Conservation (phyloP, 1,140 invertebrate genomes). For the Ceratosolen fusciceps region DNA sequence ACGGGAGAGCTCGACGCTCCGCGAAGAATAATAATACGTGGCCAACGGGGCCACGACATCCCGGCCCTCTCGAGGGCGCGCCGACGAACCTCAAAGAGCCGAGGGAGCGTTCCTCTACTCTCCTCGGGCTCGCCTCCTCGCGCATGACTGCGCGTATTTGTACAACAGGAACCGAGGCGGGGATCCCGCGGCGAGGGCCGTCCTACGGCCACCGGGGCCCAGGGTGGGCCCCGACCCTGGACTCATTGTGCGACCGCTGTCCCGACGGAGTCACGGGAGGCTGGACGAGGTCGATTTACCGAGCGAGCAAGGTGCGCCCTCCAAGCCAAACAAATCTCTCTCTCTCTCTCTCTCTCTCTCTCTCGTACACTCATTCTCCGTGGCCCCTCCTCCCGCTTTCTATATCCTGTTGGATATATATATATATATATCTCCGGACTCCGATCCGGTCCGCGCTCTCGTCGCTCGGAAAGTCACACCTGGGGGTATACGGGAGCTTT, state of each 20-base stretch:
- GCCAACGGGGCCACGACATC: too few relatives aligned
- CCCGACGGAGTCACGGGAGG: background rate
- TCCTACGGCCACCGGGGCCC: background rate
- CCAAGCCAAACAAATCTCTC: background rate
- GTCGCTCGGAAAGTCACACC: background rate
- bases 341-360: background rate
- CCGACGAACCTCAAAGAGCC: too few relatives aligned
- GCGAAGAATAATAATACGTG: too few relatives aligned
- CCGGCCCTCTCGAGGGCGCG: too few relatives aligned
- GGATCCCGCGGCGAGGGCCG: background rate
- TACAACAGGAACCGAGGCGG: slow-evolving; percentile 3
- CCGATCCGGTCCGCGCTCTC: background rate
- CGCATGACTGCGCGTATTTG: slow-evolving; percentile 2
- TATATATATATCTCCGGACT: too few relatives aligned
- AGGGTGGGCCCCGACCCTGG: background rate
- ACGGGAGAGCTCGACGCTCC: too few relatives aligned
- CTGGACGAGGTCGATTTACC: slow-evolving; percentile 10
- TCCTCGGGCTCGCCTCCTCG: background rate
- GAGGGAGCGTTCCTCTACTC: background rate
- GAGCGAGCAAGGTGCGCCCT: background rate
- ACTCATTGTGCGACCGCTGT: background rate
- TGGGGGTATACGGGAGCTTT: background rate
- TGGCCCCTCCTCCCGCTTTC: too few relatives aligned
- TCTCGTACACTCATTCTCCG: background rate
- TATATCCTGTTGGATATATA: too few relatives aligned